Evolutionary conservation across 2,888 invertebrate species (phyloP).

Genomic region (Trachelus stipa): DNA sequence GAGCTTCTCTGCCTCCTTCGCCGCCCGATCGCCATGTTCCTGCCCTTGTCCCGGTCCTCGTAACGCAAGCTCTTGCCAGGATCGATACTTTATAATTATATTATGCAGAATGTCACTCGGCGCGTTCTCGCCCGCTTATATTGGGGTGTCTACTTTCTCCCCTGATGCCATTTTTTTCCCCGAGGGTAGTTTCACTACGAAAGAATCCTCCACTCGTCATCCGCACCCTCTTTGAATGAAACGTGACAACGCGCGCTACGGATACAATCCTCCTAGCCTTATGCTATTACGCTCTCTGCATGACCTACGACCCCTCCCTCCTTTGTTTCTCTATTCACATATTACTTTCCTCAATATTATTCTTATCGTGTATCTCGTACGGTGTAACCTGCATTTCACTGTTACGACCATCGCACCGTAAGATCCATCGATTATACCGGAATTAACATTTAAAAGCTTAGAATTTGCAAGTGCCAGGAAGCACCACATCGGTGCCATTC

Average conservation of each 20-base stretch:
- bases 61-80: conserved; percentile 14
- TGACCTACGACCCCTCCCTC: too few species aligned
- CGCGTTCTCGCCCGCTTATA: conserved; percentile 22
- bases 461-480: conserved; percentile 52
- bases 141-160: conserved; percentile 21
- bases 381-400: too few species aligned
- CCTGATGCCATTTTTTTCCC: conserved; percentile 10
- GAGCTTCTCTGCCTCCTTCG: conserved; percentile 2
- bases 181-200: neutral
- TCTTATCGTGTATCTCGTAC: too few species aligned
- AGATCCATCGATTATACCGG: conserved; percentile 44
- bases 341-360: too few species aligned
- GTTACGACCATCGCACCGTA: neutral
- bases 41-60: conserved; percentile 5
- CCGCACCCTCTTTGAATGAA: neutral
- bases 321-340: too few species aligned
- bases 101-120: conserved; percentile 42
- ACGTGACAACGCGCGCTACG: neutral
- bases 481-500: conserved; percentile 30
- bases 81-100: conserved; percentile 52
- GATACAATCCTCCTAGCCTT: too few species aligned
- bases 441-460: conserved; percentile 52
- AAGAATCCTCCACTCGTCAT: neutral
- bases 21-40: conserved; percentile 2
- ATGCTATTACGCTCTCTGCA: too few species aligned